Percentiles rank a stretch among this genome's conserved stretches.
phyloP scores from a whole-genome alignment of 2,113 vertebrate genomes.

The Chaetorhynchus papuensis region DNA sequence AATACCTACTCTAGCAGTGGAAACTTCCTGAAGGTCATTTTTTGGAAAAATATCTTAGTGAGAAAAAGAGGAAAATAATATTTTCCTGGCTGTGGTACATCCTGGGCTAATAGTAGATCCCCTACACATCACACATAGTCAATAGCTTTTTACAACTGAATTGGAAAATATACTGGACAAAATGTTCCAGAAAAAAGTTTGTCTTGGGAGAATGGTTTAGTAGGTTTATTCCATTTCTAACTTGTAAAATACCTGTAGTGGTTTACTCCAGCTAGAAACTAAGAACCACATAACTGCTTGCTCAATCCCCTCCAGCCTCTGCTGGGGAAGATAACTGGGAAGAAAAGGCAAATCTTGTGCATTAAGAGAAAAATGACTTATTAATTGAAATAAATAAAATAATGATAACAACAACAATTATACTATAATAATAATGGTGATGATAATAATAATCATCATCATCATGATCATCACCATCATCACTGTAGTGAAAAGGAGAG shows the following conservation, averaged over 20 bases:
- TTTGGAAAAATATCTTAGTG: not conserved
- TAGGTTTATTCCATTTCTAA: not conserved
- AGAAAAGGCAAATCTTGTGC: not conserved
- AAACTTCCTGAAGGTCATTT: not conserved
- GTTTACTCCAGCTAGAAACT: not conserved
- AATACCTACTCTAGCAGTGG: not conserved
- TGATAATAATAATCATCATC: rapidly evolving
- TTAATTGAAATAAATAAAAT: not conserved
- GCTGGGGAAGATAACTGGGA: not conserved
- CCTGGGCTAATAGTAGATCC: not conserved
- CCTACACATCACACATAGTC: not conserved
- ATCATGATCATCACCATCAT: not conserved
- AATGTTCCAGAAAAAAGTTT: not conserved
- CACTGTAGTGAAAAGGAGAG: not conserved
- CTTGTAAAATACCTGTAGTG: not conserved
- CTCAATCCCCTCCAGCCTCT: not conserved
- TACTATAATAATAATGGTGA: not conserved
- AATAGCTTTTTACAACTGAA: not conserved
- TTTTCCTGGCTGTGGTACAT: not conserved
- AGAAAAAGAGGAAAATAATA: not conserved
- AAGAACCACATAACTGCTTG: not conserved
- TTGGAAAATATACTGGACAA: not conserved
- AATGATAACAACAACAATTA: not conserved
- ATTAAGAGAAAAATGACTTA: not conserved
- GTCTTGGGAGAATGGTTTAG: not conserved